Base-by-base conservation (phyloP, 2,113 vertebrate species). In the Malurus melanocephalus region DNA sequence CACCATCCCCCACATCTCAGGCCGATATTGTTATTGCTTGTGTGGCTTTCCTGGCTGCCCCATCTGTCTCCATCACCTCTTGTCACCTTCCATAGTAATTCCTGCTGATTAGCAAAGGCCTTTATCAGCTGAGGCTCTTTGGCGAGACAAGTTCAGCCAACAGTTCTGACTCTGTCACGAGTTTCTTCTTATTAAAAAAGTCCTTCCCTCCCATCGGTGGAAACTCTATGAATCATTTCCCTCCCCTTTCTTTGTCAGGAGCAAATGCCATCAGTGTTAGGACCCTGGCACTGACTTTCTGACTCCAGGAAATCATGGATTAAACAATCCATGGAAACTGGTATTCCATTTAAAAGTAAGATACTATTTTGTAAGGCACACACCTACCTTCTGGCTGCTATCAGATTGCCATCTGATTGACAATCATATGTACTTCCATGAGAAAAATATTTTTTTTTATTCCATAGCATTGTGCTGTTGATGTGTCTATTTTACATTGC, bases 261-360 rank as follows among this genome's bases (percentile, higher is more conserved):
- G 83, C 62, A 93, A 92, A 94, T 88, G 55, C 71, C 84, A 86
- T 87, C 75, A 57, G 17, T 88, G 61, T 91, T 94, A 78, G 73
- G 61, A 72, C 46, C 68, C 69, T 80, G 75, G 82, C 79, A 85
- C 21, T 89, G 76, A 62, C 73, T 76, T 78, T 73, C 53, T 88
- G 88, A 57, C 84, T 93, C 48, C 90, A 90, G 93, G 94, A 94
- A 93, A 74, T 69, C 28, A 64, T 92, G 84, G 71, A 21, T 88
- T 60, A 94, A 93, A 93, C 91, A 94, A 93, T 95, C 88, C 84
- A 55, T 95, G 91, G 94, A 94, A 93, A 92, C 49, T 72, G 75
- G 65, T 38, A 87, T 92, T 35, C 64, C 38, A 27, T 85, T 62
- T 81, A 69, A 85, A 87, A 92, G n/a, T 32, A 40, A 81, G 72